Evolutionary conservation across 2,113 vertebrate species (phyloP).

Genomic region (Mugil cephalus): DNA sequence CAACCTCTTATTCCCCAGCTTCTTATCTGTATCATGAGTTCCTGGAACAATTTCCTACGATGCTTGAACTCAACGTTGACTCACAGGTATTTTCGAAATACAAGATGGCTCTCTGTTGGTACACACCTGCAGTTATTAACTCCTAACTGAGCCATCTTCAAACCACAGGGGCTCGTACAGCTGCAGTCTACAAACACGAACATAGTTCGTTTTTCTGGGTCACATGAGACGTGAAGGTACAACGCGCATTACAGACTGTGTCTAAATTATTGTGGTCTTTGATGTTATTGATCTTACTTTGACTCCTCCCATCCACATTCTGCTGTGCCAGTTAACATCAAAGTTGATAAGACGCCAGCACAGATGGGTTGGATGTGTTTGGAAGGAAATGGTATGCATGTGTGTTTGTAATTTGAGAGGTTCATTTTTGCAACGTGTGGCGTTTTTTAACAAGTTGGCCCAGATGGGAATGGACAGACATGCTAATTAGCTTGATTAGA

Average conservation of each 20-base stretch:
- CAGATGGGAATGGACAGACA: constrained; percentile 48
- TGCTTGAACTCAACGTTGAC: constrained; percentile 54
- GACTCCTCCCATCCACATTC: constrained; percentile 33
- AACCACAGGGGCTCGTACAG: constrained; percentile 9
- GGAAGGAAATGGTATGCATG: neutral
- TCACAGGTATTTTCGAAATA: constrained; percentile 39
- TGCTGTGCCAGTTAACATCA: constrained; percentile 56
- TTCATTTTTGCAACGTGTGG: constrained; percentile 36
- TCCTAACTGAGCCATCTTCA: constrained; percentile 29
- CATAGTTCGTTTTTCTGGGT: constrained; percentile 1
- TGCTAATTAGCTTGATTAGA: constrained; percentile 61
- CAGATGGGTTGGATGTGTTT: constrained; percentile 23
- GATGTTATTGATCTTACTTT: constrained; percentile 39
- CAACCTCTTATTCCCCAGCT: too few relatives aligned
- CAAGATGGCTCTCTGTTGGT: constrained; percentile 22
- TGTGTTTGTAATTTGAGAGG: neutral
- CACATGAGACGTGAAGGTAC: neutral
- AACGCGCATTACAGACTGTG: constrained; percentile 1
- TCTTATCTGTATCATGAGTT: neutral
- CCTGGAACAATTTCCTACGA: constrained; percentile 22
- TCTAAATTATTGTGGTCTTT: constrained; percentile 33
- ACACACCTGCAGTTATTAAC: constrained; percentile 30
- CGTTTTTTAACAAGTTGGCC: constrained; percentile 42
- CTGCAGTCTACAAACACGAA: neutral
- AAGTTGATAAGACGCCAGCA: constrained; percentile 22